These are phyloP conservation scores for Chaetodon trifasciatus DNA, from an alignment of 2,797 vertebrate genomes.

Conservation along the genomic window DNA sequence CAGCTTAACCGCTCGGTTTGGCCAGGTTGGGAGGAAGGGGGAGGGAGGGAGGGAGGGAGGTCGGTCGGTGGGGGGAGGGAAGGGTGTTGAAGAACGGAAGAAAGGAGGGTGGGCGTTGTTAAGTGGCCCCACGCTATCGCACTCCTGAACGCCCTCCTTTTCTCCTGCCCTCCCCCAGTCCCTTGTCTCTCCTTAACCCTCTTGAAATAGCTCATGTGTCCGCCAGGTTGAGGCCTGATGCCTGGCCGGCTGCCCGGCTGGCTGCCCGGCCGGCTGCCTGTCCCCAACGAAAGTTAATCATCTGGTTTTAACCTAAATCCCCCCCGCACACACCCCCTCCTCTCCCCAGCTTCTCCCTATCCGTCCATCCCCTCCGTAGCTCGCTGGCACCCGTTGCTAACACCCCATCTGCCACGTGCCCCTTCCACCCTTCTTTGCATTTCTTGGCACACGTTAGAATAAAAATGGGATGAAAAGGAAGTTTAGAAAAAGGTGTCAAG, in stretches of 20 bases:
- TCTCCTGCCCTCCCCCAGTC: conserved; percentile 5
- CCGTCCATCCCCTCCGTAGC: conserved; percentile 6
- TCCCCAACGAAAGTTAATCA: conserved; percentile 84
- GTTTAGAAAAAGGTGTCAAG: background rate
- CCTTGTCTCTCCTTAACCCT: conserved; percentile 43
- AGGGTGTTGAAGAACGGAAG: conserved; percentile 33
- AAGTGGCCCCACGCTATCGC: conserved; percentile 66
- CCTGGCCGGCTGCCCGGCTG: conserved; percentile 41
- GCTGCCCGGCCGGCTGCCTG: conserved; percentile 48
- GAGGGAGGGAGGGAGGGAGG: background rate
- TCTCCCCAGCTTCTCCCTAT: conserved; percentile 20
- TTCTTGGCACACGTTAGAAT: conserved; percentile 46
- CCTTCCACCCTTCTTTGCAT: conserved; percentile 14
- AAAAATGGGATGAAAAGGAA: background rate
- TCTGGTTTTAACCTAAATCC: conserved; percentile 82
- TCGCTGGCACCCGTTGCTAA: conserved; percentile 53
- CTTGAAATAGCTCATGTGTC: conserved; percentile 50
- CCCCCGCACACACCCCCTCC: conserved; percentile 17
- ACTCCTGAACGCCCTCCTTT: conserved; percentile 39
- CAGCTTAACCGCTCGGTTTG: conserved; percentile 71
- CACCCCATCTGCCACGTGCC: conserved; percentile 80
- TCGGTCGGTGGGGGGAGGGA: conserved; percentile 1
- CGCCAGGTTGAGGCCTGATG: conserved; percentile 61
- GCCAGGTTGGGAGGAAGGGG: conserved; percentile 44
- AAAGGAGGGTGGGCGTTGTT: conserved; percentile 37